Percentiles rank a stretch among this genome's conserved stretches.
Evolutionary conservation across 2,888 invertebrate species (phyloP).

Genomic region (Lycocerus yunnanus): DNA sequence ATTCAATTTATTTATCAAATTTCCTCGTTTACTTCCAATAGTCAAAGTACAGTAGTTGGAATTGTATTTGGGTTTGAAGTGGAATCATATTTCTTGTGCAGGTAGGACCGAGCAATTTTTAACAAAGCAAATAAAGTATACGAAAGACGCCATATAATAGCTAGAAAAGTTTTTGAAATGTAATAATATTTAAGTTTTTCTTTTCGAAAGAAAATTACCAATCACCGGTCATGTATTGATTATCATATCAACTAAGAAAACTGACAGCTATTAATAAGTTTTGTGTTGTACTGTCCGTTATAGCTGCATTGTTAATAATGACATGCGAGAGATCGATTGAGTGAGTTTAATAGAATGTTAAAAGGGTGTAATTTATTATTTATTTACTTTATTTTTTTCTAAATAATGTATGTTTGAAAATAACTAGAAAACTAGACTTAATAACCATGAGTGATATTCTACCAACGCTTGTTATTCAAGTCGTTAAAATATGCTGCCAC

Average conservation of each 20-base stretch:
- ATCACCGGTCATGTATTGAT: background rate
- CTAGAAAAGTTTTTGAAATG: background rate
- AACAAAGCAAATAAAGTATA: background rate
- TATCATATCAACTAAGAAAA: background rate
- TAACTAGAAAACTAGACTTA: background rate
- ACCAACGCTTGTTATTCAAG: too few relatives aligned
- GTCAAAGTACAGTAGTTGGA: background rate
- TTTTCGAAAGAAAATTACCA: background rate
- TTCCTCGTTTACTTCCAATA: background rate
- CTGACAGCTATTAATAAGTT: background rate
- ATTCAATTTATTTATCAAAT: background rate
- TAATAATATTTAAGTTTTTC: background rate
- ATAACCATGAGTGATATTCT: too few relatives aligned
- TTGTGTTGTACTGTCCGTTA: background rate
- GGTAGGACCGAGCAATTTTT: background rate
- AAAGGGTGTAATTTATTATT: background rate
- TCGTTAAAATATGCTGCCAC: background rate
- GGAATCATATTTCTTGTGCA: background rate
- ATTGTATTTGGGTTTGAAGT: background rate
- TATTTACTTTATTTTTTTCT: background rate
- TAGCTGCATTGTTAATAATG: background rate
- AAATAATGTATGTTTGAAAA: background rate
- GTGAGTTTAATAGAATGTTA: background rate
- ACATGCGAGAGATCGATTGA: background rate
- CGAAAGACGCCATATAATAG: too few relatives aligned